Base-by-base conservation (phyloP, 2,113 vertebrate species). In the Entelurus aequoreus region DNA sequence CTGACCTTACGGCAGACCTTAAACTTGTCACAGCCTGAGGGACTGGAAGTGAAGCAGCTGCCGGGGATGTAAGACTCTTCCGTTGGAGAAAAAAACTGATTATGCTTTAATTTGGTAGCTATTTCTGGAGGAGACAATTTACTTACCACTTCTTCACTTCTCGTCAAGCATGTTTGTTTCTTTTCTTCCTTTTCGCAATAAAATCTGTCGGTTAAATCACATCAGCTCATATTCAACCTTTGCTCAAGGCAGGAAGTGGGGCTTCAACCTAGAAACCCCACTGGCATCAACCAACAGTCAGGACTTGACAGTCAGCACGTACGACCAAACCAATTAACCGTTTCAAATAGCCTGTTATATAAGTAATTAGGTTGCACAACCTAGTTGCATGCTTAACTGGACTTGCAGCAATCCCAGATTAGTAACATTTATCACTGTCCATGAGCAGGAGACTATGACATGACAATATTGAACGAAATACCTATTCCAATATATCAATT, bases 281-380 rank as follows among this genome's bases (percentile, higher is more conserved):
- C 55, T 46, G 56, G 19, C 44, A 59, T 28, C 40, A 28, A 42
- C 19, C 21, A 35, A 47, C 19, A 47, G 19, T 21, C 57, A 59
- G 57, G 42, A 59, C 66, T 28, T 12, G 51, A 68, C 68, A 40
- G 48, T 16, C 46, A 14, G 65, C 57, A 69, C 54, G 65, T 71
- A 69, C 57, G 28, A 62, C 64, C 72, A 61, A 74, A 54, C 14
- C 54, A 56, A 56, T 78, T 63, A 78, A 57, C 65, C 19, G 21
- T 62, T 52, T 60, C 57, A 62, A 69, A 58, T 49, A 47, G 63
- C 47, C 65, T 37, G 58, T 81, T 78, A 76, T 53, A 49, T 71
- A 75, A 78, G 35, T 36, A 66, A 65, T 68, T 76, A 58, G 48
- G 54, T 57, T 59, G 57, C 57, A 59, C 57, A 48, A 59, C 21